A percentile compares a stretch with the other conserved stretches of the same genome.
Conservation (phyloP, 2,888 invertebrate species). For the Cephus sareptanus region DNA sequence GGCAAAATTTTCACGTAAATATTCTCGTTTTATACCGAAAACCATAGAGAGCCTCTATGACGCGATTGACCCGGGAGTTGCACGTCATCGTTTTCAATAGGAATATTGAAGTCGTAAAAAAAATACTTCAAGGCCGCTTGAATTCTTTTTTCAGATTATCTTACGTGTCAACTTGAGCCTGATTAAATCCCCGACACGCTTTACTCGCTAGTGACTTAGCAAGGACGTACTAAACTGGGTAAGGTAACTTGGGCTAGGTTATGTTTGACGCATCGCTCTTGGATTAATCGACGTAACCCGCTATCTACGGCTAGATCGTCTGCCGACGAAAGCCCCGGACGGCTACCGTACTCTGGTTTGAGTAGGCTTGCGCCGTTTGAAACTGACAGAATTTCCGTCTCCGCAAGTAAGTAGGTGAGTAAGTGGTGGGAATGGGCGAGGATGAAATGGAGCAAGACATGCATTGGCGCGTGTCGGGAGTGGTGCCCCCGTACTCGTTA, state of each 20-base stretch:
- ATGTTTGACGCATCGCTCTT: too few species aligned
- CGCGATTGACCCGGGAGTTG: background rate
- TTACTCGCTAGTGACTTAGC: background rate
- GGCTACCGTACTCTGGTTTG: background rate
- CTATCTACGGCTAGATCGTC: background rate
- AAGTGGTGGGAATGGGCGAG: conserved; percentile 57
- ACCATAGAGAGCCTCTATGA: background rate
- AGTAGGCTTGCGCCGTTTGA: background rate
- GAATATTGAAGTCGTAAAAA: background rate
- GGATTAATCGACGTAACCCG: background rate
- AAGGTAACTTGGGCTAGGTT: background rate
- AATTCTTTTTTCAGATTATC: background rate
- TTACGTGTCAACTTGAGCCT: background rate
- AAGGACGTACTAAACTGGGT: background rate
- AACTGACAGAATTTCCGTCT: conserved; percentile 58
- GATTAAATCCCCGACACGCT: background rate
- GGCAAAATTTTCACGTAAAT: conserved; percentile 62
- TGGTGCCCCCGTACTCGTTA: conserved; percentile 41
- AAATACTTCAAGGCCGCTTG: background rate
- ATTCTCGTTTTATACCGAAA: conserved; percentile 52
- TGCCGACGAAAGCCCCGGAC: too few species aligned
- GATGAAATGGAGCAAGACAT: conserved; percentile 65
- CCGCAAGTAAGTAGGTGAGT: conserved; percentile 62
- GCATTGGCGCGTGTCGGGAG: conserved; percentile 65
- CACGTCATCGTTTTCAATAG: background rate